Evolutionary conservation across 1,140 invertebrate genomes (phyloP).

Genomic region (Coelopa frigida): DNA sequence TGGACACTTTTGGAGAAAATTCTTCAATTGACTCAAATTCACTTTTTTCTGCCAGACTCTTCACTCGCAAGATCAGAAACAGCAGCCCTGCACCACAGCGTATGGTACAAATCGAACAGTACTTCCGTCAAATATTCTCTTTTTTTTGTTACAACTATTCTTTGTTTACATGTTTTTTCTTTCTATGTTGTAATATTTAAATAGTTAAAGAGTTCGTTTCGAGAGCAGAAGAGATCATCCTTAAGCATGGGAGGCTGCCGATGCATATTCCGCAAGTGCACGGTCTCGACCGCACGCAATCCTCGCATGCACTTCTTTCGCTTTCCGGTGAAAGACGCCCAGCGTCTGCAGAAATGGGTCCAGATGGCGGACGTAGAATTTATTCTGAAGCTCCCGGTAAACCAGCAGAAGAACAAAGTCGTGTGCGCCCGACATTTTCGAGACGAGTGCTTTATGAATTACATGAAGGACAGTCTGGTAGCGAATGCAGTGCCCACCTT

Average conservation of each 20-base stretch:
- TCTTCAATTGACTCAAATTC: too few species aligned
- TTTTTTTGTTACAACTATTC: too few species aligned
- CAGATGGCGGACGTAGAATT: conserved; percentile 30
- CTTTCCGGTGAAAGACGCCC: conserved; percentile 44
- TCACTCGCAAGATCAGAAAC: too few species aligned
- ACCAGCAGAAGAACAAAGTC: conserved; percentile 43
- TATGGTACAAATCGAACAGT: too few species aligned
- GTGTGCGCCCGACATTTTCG: conserved; percentile 48
- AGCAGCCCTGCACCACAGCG: too few species aligned
- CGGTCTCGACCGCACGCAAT: conserved; percentile 32
- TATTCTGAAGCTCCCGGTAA: conserved; percentile 36
- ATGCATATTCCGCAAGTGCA: conserved; percentile 46
- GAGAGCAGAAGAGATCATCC: too few species aligned
- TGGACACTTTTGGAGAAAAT: too few species aligned
- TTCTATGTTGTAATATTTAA: too few species aligned
- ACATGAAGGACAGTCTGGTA: conserved; percentile 31
- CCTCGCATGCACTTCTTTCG: conserved; percentile 48
- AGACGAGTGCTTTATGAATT: conserved; percentile 47
- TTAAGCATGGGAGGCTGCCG: conserved; percentile 48
- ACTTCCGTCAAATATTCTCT: too few species aligned
- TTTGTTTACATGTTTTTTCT: too few species aligned
- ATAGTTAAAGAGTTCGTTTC: too few species aligned
- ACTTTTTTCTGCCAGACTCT: too few species aligned
- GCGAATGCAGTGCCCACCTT: conserved; percentile 26
- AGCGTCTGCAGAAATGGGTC: conserved; percentile 43